Evolutionary conservation across 2,113 vertebrate genomes (phyloP).

Genomic region (Oenanthe oenanthe): DNA sequence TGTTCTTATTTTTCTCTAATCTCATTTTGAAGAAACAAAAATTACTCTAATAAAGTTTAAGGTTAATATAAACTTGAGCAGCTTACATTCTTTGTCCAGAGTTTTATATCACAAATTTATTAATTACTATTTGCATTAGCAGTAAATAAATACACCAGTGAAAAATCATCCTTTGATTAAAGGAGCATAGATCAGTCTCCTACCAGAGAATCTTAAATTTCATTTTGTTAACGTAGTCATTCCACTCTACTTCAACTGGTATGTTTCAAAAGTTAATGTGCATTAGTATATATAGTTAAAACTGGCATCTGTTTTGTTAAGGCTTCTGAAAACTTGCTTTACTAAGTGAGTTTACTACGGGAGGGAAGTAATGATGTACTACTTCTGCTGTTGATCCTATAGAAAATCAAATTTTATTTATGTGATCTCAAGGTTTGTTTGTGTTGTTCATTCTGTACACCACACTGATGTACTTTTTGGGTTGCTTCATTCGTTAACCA

Average conservation of each 20-base stretch:
- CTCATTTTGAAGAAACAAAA: not conserved
- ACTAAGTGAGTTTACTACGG: rapidly evolving
- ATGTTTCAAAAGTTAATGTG: not conserved
- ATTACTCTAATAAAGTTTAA: not conserved
- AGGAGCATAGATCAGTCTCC: not conserved
- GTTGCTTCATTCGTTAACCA: not conserved
- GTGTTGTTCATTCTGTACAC: not conserved
- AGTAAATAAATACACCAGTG: not conserved
- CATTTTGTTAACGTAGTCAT: not conserved
- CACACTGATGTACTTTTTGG: not conserved
- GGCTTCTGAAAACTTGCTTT: not conserved
- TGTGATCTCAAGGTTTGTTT: not conserved
- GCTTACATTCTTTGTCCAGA: not conserved
- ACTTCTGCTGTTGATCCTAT: not conserved
- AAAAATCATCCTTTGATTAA: not conserved
- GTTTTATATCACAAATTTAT: not conserved
- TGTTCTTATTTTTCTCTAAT: not conserved
- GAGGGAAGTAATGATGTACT: not conserved
- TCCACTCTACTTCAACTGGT: not conserved
- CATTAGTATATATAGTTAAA: not conserved
- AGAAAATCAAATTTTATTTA: not conserved
- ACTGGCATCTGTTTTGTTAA: not conserved
- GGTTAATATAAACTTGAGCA: not conserved
- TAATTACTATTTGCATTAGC: not conserved
- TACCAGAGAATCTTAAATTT: not conserved